Conservation (phyloP, 2,888 invertebrate species). For the Pachliopta kotzebuea region DNA sequence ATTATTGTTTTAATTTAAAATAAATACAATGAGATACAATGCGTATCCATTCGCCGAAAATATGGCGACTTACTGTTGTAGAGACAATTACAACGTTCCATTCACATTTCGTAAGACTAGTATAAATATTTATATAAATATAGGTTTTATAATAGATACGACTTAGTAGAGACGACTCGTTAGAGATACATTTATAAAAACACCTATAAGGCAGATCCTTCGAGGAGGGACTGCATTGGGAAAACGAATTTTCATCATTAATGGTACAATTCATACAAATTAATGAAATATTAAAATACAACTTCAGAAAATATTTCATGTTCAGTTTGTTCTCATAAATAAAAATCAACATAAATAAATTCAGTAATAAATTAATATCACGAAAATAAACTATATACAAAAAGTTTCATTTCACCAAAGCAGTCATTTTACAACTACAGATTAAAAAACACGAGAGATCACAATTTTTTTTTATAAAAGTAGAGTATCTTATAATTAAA, state of each 20-base stretch:
- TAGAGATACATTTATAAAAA: constrained; percentile 70
- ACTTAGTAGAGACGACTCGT: constrained; percentile 44
- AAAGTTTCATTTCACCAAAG: constrained; percentile 40
- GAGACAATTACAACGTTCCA: constrained; percentile 39
- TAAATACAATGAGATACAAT: constrained; percentile 46
- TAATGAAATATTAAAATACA: constrained; percentile 10
- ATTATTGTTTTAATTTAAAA: constrained; percentile 11
- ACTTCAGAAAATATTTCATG: constrained; percentile 6
- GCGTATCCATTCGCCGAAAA: constrained; percentile 48
- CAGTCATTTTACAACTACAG: constrained; percentile 57
- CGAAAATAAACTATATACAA: not conserved
- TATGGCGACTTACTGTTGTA: constrained; percentile 46
- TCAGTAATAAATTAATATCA: not conserved
- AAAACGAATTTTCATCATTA: constrained; percentile 28
- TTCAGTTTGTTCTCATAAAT: not conserved
- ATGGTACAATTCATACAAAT: not conserved
- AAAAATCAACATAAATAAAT: constrained; percentile 4
- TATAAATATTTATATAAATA: constrained; percentile 57
- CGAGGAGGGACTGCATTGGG: constrained; percentile 61
- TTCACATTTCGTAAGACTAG: constrained; percentile 49
- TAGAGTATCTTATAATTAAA: constrained; percentile 41
- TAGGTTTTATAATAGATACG: constrained; percentile 38
- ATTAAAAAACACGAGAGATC: constrained; percentile 60
- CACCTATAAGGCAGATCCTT: constrained; percentile 77
- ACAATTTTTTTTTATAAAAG: constrained; percentile 51